phyloP scores from a whole-genome alignment of 2,888 invertebrate genomes.

The Eupelmus urozonus region DNA sequence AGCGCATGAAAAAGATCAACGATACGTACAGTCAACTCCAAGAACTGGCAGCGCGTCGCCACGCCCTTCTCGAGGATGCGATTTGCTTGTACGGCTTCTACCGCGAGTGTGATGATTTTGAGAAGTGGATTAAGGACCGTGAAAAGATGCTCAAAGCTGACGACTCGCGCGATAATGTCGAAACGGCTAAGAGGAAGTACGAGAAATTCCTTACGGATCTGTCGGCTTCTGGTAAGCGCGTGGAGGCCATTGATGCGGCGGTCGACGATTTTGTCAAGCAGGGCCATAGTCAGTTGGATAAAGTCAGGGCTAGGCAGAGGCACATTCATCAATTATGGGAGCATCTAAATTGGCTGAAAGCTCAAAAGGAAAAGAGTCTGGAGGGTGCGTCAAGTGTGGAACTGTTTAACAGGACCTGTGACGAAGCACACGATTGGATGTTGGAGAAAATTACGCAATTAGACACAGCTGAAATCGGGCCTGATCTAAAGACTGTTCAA shows the following conservation, averaged over 20 bases:
- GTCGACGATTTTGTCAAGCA: slow-evolving; percentile 91
- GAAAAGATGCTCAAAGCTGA: slow-evolving; percentile 91
- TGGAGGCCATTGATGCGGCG: slow-evolving; percentile 92
- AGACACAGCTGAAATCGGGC: slow-evolving; percentile 86
- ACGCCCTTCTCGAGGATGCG: slow-evolving; percentile 92
- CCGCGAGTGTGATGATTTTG: slow-evolving; percentile 98
- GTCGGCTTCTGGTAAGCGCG: slow-evolving; percentile 93
- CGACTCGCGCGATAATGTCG: slow-evolving; percentile 92
- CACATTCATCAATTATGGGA: slow-evolving; percentile 95
- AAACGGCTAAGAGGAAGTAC: slow-evolving; percentile 95
- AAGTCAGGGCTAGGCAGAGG: slow-evolving; percentile 86
- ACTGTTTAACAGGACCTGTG: slow-evolving; percentile 95
- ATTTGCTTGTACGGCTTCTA: slow-evolving; percentile 95
- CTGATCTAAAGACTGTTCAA: slow-evolving; percentile 93
- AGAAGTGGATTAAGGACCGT: slow-evolving; percentile 97
- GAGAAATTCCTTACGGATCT: slow-evolving; percentile 98
- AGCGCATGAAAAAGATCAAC: slow-evolving; percentile 88
- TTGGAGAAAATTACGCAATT: slow-evolving; percentile 95
- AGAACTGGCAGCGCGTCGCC: slow-evolving; percentile 88
- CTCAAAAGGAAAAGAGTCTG: slow-evolving; percentile 92
- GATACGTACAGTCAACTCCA: slow-evolving; percentile 89
- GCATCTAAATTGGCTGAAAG: slow-evolving; percentile 89
- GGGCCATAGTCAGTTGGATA: slow-evolving; percentile 91
- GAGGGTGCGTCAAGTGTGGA: slow-evolving; percentile 96
- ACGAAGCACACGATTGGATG: slow-evolving; percentile 99